Conservation (phyloP, 2,113 vertebrate species). For the Tauraco erythrolophus region DNA sequence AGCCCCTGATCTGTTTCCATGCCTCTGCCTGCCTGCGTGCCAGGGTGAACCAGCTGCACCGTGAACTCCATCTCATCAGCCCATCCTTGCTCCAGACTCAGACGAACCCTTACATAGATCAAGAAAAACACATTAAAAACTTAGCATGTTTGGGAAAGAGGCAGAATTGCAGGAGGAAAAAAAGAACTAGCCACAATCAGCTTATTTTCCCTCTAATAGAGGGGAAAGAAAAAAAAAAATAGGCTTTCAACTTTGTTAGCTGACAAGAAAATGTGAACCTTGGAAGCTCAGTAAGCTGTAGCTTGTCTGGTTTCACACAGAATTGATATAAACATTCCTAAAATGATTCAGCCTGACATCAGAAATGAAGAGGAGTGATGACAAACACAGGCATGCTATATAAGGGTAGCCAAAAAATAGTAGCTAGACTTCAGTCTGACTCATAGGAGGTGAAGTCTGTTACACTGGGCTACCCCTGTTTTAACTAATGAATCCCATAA, state of each 20-base stretch:
- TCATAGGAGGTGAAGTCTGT: constrained; percentile 38
- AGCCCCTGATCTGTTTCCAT: not conserved
- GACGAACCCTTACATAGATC: not conserved
- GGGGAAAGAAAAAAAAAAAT: not conserved
- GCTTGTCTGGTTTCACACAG: constrained; percentile 43
- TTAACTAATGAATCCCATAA: not conserved
- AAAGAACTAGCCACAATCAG: not conserved
- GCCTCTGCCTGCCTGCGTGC: not conserved
- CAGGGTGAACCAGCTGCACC: not conserved
- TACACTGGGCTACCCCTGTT: not conserved
- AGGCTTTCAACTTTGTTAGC: not conserved
- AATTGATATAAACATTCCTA: constrained; percentile 44
- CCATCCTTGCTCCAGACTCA: not conserved
- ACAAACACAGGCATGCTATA: constrained; percentile 40
- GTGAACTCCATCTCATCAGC: rapidly evolving
- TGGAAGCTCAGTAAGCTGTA: not conserved
- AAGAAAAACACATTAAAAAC: not conserved
- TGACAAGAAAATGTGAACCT: not conserved
- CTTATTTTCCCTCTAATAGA: not conserved
- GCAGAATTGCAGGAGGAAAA: not conserved
- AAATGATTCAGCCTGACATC: constrained; percentile 22
- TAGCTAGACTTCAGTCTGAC: constrained; percentile 53
- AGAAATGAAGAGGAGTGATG: constrained; percentile 51
- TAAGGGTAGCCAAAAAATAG: constrained; percentile 53
- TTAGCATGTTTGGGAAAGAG: not conserved